Percentiles rank a stretch among this genome's conserved stretches.
Conservation (phyloP, 2,113 vertebrate genomes). For the Melospiza georgiana region DNA sequence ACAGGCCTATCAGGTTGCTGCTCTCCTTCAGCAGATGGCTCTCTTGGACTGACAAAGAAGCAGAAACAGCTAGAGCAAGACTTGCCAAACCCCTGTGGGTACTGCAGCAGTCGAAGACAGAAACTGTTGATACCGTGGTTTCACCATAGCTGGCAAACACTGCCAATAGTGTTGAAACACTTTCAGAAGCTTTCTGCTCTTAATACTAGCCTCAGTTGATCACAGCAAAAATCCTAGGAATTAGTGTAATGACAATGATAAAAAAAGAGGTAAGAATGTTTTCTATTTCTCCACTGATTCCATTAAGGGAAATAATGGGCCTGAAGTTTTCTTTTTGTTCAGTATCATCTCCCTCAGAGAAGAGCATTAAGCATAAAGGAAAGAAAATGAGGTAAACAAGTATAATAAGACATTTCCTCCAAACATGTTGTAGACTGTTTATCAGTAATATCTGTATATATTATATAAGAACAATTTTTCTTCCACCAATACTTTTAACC, state of each 20-base stretch:
- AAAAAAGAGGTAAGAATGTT: not conserved
- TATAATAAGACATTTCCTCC: not conserved
- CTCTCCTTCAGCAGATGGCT: not conserved
- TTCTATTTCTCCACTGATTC: not conserved
- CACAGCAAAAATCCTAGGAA: not conserved
- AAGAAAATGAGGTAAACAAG: not conserved
- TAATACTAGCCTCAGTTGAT: not conserved
- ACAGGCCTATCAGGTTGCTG: not conserved
- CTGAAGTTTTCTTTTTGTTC: not conserved
- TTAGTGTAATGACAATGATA: not conserved
- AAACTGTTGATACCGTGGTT: not conserved
- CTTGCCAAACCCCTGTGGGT: not conserved
- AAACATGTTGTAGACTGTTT: not conserved
- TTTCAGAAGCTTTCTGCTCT: not conserved
- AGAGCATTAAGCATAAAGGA: not conserved
- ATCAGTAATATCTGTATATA: no score
- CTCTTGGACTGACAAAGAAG: not conserved
- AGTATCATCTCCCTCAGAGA: not conserved
- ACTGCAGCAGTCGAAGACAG: not conserved
- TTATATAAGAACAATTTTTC: not conserved
- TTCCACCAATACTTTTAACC: not conserved
- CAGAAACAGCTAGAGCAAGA: not conserved
- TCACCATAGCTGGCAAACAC: not conserved
- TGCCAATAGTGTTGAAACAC: not conserved
- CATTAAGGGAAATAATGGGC: not conserved